Conservation (phyloP, 2,888 invertebrate species). For the Drosophila pegasa region DNA sequence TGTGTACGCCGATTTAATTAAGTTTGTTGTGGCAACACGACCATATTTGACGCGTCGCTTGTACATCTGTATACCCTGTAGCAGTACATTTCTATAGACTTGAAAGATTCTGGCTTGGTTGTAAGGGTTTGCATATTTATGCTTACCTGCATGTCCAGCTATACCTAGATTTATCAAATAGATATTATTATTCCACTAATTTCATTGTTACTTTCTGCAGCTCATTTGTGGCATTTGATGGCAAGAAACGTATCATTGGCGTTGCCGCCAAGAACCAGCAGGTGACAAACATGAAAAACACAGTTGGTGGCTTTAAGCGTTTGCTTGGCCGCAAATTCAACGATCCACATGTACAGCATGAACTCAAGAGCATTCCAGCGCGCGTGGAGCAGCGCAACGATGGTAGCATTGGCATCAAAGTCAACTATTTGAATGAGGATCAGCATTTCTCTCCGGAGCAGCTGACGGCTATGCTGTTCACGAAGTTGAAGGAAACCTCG, state of each 20-base stretch:
- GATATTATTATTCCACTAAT: background rate
- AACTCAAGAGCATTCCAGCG: constrained; percentile 92
- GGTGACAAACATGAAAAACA: constrained; percentile 98
- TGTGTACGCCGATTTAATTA: constrained; percentile 18
- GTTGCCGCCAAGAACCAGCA: constrained; percentile 98
- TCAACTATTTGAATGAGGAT: constrained; percentile 94
- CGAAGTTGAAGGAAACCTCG: constrained; percentile 97
- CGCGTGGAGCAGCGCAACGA: constrained; percentile 90
- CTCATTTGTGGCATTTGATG: constrained; percentile 97
- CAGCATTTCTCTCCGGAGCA: constrained; percentile 96
- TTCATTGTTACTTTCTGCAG: constrained; percentile 86
- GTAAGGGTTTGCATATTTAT: background rate
- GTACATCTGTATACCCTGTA: constrained; percentile 21
- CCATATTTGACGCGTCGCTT: constrained; percentile 58
- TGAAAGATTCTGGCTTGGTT: background rate
- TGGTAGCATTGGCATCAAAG: constrained; percentile 94
- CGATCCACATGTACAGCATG: constrained; percentile 95
- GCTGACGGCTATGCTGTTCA: constrained; percentile 97
- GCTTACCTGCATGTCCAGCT: background rate
- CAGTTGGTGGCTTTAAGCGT: constrained; percentile 96
- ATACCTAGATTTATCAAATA: background rate
- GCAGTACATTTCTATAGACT: background rate
- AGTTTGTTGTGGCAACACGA: constrained; percentile 36
- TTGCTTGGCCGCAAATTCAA: constrained; percentile 95
- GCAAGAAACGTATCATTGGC: constrained; percentile 96